Evolutionary conservation across 30 jellyfish, hydroid and myxozoan species (phyloP).

Genomic region (Catostylus mosaicus): DNA sequence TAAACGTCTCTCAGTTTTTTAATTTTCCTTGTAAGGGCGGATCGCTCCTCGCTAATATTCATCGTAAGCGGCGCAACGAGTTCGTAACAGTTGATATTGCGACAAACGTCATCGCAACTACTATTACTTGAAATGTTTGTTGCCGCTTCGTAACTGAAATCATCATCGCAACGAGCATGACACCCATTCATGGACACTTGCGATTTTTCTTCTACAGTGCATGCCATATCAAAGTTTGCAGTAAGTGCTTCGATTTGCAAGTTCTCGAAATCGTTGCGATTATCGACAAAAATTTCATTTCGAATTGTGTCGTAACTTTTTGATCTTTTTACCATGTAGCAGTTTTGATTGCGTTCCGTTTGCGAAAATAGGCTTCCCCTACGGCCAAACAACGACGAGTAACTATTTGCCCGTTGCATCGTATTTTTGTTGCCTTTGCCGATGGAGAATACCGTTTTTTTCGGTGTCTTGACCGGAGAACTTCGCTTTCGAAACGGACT

Average conservation of each 20-base stretch:
- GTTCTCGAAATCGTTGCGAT: neutral
- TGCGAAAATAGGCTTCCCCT: constrained; percentile 58
- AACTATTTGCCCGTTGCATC: constrained; percentile 54
- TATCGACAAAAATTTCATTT: neutral
- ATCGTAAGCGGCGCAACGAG: constrained; percentile 43
- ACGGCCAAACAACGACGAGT: constrained; percentile 69
- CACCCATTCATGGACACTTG: no score
- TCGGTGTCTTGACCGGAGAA: neutral
- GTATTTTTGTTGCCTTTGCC: neutral
- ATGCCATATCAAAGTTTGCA: neutral
- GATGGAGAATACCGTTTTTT: neutral
- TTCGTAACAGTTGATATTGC: neutral
- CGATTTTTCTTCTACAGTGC: neutral
- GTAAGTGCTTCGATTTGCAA: neutral
- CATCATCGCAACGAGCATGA: no score
- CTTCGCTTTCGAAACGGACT: constrained; percentile 16
- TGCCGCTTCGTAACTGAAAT: no score
- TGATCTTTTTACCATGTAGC: neutral
- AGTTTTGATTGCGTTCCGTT: constrained; percentile 5
- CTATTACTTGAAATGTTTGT: neutral
- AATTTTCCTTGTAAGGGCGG: constrained; percentile 45
- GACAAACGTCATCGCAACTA: neutral
- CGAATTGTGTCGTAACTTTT: neutral
- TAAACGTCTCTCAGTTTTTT: constrained; percentile 31
- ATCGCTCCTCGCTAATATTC: constrained; percentile 23